phyloP scores from a whole-genome alignment of 2,113 vertebrate species.

The Thryonomys swinderianus region DNA sequence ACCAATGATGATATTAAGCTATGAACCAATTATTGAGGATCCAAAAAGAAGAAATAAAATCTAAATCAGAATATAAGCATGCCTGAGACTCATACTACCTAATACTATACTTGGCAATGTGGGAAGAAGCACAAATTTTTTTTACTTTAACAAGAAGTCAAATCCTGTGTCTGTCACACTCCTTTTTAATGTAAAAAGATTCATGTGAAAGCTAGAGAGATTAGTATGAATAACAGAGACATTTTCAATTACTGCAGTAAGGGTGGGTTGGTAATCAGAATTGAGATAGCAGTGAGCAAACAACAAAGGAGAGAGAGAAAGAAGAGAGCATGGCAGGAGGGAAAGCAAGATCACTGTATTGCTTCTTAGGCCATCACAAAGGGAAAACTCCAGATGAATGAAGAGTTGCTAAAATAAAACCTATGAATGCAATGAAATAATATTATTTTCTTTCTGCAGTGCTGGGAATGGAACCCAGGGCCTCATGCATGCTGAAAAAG shows the following conservation, averaged over 20 bases:
- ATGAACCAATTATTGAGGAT: neutral
- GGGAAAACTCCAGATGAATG: neutral
- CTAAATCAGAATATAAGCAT: neutral
- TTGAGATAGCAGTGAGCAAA: neutral
- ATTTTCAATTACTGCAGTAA: neutral
- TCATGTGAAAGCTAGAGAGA: neutral
- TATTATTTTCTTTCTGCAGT: neutral
- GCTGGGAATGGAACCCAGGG: neutral
- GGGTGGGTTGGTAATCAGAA: neutral
- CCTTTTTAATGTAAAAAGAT: neutral
- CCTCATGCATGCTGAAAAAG: neutral
- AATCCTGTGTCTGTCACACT: neutral
- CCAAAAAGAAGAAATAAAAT: neutral
- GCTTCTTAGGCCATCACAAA: neutral
- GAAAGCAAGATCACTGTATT: neutral
- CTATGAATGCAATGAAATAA: neutral
- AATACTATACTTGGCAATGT: neutral
- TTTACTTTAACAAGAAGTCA: neutral
- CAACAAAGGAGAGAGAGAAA: neutral
- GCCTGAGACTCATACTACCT: neutral
- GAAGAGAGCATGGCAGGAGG: neutral
- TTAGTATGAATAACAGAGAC: neutral
- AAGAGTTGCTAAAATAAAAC: constrained; percentile 38
- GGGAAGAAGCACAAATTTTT: neutral
- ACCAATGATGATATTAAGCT: neutral